Percentiles rank a stretch among this genome's conserved stretches.
Conservation (phyloP, 2,888 invertebrate genomes). For the Noctua janthe region DNA sequence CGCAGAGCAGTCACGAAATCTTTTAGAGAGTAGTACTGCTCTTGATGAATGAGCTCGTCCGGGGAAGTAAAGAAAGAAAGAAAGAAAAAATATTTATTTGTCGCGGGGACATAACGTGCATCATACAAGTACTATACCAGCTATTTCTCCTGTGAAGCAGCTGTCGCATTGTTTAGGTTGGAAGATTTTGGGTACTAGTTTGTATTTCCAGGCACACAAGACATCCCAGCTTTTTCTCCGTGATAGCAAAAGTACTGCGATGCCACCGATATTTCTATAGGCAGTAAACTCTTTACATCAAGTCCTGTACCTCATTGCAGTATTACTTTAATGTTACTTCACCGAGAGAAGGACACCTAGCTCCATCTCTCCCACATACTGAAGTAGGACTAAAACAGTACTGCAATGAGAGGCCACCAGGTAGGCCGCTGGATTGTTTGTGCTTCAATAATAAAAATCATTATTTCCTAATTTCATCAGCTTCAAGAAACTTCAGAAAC, state of each 20-base stretch:
- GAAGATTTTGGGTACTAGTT: neutral
- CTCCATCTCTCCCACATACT: neutral
- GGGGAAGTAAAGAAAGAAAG: no score
- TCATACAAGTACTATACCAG: neutral
- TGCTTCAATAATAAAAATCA: neutral
- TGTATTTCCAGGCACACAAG: neutral
- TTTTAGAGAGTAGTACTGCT: neutral
- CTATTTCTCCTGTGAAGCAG: neutral
- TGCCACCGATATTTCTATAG: neutral
- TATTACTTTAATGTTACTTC: neutral
- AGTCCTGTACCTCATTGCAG: neutral
- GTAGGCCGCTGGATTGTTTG: neutral
- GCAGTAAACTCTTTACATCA: neutral
- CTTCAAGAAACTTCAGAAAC: constrained; percentile 20
- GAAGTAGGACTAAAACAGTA: neutral
- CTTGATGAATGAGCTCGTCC: neutral
- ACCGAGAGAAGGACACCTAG: neutral
- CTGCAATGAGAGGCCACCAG: neutral
- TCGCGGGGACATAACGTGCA: no score
- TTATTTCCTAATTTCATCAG: constrained; percentile 4
- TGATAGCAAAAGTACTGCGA: neutral
- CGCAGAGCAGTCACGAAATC: neutral
- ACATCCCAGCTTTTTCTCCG: neutral
- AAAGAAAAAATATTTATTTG: no score
- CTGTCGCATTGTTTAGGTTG: neutral